Percentiles rank a stretch among this genome's conserved stretches.
phyloP scores from a whole-genome alignment of 2,797 vertebrate species.

The Chaetophractus vellerosus region DNA sequence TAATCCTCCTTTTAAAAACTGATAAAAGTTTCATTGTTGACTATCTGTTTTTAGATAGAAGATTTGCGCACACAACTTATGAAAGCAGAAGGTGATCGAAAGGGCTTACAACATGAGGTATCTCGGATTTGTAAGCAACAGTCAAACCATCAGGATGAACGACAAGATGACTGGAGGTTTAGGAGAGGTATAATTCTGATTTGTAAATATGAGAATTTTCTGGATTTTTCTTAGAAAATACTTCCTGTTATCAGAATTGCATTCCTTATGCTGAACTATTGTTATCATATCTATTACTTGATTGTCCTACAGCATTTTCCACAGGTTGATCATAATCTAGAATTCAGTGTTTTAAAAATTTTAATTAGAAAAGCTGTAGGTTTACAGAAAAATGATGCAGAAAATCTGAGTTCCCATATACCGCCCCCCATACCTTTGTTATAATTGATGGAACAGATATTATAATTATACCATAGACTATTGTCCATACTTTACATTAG shows the following conservation, averaged over 20 bases:
- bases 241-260: background rate
- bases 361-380: background rate
- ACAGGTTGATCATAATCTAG: constrained; percentile 14
- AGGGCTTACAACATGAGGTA: constrained; percentile 91
- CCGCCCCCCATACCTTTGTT: no score
- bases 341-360: background rate
- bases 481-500: no score
- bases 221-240: background rate
- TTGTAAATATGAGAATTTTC: background rate
- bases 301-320: background rate
- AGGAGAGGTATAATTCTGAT: constrained; percentile 87
- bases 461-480: no score
- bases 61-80: constrained; percentile 93
- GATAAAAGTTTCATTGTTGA: constrained; percentile 65
- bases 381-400: background rate
- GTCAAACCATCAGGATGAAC: constrained; percentile 87
- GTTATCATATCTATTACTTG: background rate
- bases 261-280: background rate
- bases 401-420: background rate
- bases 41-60: constrained; percentile 92
- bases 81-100: constrained; percentile 92
- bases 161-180: constrained; percentile 88
- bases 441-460: no score
- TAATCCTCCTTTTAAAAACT: constrained; percentile 42
- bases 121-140: constrained; percentile 87